Evolutionary conservation across 2,797 vertebrate genomes (phyloP).

Genomic region (Hippoglossus hippoglossus): DNA sequence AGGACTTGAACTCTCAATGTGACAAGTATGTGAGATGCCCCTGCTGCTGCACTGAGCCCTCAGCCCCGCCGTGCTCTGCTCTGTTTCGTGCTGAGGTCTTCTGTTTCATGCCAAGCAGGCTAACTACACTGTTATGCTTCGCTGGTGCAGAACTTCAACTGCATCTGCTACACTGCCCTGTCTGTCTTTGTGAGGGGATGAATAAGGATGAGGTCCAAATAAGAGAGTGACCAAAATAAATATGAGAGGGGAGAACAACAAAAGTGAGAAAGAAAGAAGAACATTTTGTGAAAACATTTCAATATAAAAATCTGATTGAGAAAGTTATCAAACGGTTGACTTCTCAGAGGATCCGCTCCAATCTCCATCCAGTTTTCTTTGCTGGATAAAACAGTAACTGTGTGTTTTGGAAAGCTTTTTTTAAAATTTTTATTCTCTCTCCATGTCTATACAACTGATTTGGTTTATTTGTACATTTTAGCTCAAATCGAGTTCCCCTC

Average conservation of each 20-base stretch:
- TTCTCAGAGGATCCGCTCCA: conserved; percentile 30
- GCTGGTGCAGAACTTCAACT: conserved; percentile 74
- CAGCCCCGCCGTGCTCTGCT: conserved; percentile 57
- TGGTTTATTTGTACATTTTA: conserved; percentile 24
- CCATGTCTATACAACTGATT: conserved; percentile 8
- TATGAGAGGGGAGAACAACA: background rate
- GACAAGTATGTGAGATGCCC: conserved; percentile 50
- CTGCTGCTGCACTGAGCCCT: conserved; percentile 48
- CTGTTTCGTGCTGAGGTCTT: conserved; percentile 65
- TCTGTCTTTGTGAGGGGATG: conserved; percentile 42
- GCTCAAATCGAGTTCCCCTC: background rate
- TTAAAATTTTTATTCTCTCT: conserved; percentile 9
- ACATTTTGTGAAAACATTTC: background rate
- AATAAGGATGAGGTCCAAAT: conserved; percentile 53
- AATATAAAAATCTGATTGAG: conserved; percentile 25
- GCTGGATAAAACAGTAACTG: conserved; percentile 18
- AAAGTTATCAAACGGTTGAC: conserved; percentile 26
- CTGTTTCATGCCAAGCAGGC: conserved; percentile 77
- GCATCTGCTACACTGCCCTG: conserved; percentile 67
- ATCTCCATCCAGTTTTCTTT: conserved; percentile 2
- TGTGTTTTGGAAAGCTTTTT: conserved; percentile 16
- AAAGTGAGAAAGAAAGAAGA: conserved; percentile 6
- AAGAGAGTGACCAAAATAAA: conserved; percentile 7
- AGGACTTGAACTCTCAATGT: conserved; percentile 45
- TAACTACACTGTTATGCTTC: conserved; percentile 78